Conservation (phyloP, 2,113 vertebrate species). For the Grallaria varia region DNA sequence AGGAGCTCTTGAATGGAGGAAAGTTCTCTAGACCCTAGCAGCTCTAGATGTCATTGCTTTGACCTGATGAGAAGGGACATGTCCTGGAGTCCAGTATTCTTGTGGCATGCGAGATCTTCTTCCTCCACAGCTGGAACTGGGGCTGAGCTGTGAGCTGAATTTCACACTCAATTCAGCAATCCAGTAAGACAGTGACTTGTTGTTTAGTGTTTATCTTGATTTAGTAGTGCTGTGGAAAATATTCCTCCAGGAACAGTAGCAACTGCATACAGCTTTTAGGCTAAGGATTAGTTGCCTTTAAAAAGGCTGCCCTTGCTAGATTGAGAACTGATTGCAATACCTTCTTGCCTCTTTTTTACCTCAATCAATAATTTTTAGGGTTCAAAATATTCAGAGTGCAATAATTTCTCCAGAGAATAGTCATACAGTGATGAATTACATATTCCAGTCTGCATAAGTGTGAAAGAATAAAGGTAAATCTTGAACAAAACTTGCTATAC, state of each 20-base stretch:
- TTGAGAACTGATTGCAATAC: conserved; percentile 26
- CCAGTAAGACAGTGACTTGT: background rate
- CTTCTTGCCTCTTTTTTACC: conserved; percentile 22
- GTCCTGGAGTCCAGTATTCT: background rate
- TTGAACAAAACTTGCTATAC: background rate
- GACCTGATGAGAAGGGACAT: background rate
- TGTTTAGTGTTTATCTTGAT: conserved; percentile 42
- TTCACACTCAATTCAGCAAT: background rate
- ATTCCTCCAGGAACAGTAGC: background rate
- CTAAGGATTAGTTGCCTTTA: conserved; percentile 41
- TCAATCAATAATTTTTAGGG: conserved; percentile 51
- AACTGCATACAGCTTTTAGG: background rate
- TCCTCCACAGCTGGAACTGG: background rate
- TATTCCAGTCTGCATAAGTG: background rate
- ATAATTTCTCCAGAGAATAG: conserved; percentile 9
- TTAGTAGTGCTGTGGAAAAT: background rate
- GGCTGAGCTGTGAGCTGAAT: background rate
- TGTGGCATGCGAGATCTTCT: background rate
- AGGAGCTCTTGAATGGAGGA: background rate
- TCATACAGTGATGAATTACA: background rate
- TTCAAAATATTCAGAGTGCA: conserved; percentile 29
- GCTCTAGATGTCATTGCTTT: background rate
- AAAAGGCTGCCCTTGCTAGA: background rate
- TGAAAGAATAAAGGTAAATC: background rate
- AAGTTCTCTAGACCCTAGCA: background rate